Conservation (phyloP, 1,140 invertebrate genomes). For the Caenorhabditis brenneri region DNA sequence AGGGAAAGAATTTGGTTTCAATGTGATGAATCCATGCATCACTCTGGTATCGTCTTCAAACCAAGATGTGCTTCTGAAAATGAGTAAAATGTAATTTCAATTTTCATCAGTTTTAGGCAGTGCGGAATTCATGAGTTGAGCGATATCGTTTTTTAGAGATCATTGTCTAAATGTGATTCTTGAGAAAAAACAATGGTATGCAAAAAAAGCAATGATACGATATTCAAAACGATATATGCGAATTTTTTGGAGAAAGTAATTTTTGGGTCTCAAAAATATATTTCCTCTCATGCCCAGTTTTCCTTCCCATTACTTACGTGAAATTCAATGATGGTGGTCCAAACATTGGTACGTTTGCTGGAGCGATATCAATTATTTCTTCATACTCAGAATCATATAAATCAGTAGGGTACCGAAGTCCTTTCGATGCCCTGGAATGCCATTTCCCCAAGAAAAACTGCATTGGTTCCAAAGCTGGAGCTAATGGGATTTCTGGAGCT, state of each 20-base stretch:
- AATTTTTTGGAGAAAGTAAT: no score
- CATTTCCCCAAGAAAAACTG: slow-evolving; percentile 71
- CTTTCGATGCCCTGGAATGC: slow-evolving; percentile 62
- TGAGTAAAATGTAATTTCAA: no score
- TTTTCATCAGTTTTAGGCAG: no score
- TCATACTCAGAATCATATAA: slow-evolving; percentile 67
- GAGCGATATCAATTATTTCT: slow-evolving; percentile 69
- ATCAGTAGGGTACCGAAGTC: slow-evolving; percentile 67
- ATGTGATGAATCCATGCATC: slow-evolving; percentile 66
- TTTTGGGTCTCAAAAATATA: no score
- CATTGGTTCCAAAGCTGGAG: slow-evolving; percentile 68
- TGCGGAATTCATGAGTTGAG: no score
- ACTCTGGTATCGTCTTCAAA: slow-evolving; percentile 62
- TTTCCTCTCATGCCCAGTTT: no score
- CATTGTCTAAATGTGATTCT: no score
- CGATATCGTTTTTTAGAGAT: no score
- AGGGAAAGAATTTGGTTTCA: slow-evolving; percentile 68
- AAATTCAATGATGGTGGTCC: slow-evolving; percentile 69
- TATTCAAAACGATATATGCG: no score
- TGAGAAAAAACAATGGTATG: no score
- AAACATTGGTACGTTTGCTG: slow-evolving; percentile 70
- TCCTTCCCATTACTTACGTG: slow-evolving; percentile 59
- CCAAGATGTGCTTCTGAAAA: slow-evolving; percentile 66
- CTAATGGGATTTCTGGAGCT: slow-evolving; percentile 67
- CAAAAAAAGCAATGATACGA: no score